phyloP scores from a whole-genome alignment of 2,113 vertebrate genomes.

The Pteronura brasiliensis region DNA sequence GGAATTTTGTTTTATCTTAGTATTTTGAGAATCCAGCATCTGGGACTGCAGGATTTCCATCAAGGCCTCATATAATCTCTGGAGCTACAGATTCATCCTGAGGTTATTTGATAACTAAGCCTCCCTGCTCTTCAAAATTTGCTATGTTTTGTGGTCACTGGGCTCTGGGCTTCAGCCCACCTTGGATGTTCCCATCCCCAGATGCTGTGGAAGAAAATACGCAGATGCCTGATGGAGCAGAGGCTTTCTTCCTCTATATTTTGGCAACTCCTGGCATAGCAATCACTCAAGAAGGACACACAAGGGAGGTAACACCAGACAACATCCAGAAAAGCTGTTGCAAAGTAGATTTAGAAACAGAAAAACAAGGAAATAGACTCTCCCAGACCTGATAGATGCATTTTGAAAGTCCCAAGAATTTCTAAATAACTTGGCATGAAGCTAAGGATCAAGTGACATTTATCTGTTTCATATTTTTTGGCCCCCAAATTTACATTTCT shows the following conservation, averaged over 20 bases:
- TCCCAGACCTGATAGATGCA: background rate
- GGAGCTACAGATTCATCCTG: background rate
- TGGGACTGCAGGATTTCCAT: background rate
- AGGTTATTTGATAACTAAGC: background rate
- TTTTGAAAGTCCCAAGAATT: constrained; percentile 1
- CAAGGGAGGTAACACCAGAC: constrained; percentile 18
- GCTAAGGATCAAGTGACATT: constrained; percentile 22
- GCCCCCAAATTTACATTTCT: constrained; percentile 53
- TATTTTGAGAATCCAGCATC: constrained; percentile 36
- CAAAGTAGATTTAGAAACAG: background rate
- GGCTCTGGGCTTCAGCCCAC: background rate
- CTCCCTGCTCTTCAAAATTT: background rate
- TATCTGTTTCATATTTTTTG: constrained; percentile 27
- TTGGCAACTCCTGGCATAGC: constrained; percentile 32
- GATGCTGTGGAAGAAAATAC: constrained; percentile 28
- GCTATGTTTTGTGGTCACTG: background rate
- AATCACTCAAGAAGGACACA: background rate
- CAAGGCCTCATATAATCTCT: background rate
- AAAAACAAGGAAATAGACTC: constrained; percentile 1
- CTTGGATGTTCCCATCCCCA: constrained; percentile 13
- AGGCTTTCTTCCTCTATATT: constrained; percentile 27
- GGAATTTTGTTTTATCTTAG: constrained; percentile 55
- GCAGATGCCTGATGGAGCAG: background rate
- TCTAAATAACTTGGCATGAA: constrained; percentile 27
- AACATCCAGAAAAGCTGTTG: background rate